A percentile compares a stretch with the other conserved stretches of the same genome.
These are phyloP conservation scores for Zygothrica quintamaculata DNA, from an alignment of 2,888 invertebrate genomes.

Conservation along the genomic window DNA sequence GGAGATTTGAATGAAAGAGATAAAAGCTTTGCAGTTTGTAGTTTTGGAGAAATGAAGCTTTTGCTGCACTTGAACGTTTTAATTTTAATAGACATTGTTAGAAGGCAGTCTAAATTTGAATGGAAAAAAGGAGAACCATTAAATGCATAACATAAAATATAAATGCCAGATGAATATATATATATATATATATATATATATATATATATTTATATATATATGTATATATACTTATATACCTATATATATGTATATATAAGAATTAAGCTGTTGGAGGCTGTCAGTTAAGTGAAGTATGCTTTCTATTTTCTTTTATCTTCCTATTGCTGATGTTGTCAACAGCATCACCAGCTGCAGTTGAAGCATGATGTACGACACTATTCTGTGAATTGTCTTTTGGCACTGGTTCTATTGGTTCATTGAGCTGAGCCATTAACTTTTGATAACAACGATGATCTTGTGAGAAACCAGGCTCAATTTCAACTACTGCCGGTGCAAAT, in stretches of 20 bases:
- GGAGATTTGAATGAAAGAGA: slow-evolving; percentile 22
- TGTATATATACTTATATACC: no score
- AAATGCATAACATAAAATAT: slow-evolving; percentile 32
- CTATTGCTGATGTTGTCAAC: not conserved
- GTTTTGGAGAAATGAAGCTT: slow-evolving; percentile 30
- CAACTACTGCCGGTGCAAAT: slow-evolving; percentile 30
- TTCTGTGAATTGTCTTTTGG: no score
- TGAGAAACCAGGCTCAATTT: slow-evolving; percentile 54
- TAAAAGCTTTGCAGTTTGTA: no score
- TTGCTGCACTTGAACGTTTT: slow-evolving; percentile 14
- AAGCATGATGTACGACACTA: not conserved
- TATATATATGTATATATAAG: no score
- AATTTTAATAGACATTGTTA: slow-evolving; percentile 37
- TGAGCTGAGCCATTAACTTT: slow-evolving; percentile 39
- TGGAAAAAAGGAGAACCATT: slow-evolving; percentile 11
- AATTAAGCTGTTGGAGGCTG: no score
- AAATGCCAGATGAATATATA: slow-evolving; percentile 1
- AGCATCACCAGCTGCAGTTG: not conserved
- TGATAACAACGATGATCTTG: slow-evolving; percentile 61
- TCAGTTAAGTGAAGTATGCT: no score
- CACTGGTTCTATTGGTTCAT: not conserved
- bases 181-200: no score
- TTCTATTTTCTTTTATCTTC: no score
- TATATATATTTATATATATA: no score
- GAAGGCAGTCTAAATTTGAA: slow-evolving; percentile 24